Conservation (phyloP, 2,888 invertebrate genomes). For the Graphium colonna region DNA sequence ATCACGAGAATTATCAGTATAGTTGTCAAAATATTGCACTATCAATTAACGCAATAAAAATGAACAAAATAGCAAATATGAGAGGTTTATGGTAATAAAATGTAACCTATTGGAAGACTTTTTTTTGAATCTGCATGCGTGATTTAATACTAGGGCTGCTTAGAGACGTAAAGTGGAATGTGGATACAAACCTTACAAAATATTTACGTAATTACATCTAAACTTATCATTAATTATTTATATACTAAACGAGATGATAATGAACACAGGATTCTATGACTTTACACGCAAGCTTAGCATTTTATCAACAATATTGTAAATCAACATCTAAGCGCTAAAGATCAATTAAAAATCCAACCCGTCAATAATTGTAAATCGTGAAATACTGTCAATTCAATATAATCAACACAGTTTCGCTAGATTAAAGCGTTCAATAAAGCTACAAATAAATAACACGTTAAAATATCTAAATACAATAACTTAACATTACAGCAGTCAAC, state of each 20-base stretch:
- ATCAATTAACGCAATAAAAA: slow-evolving; percentile 8
- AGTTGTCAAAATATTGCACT: slow-evolving; percentile 11
- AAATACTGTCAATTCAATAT: slow-evolving; percentile 57
- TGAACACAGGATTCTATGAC: slow-evolving; percentile 48
- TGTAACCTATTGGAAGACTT: slow-evolving; percentile 77
- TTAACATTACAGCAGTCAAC: slow-evolving; percentile 75
- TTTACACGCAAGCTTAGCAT: slow-evolving; percentile 33
- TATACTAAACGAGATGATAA: slow-evolving; percentile 43
- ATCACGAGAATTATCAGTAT: slow-evolving; percentile 8
- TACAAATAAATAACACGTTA: slow-evolving; percentile 79
- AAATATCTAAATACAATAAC: slow-evolving; percentile 78
- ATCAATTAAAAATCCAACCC: slow-evolving; percentile 57
- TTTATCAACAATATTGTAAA: slow-evolving; percentile 45
- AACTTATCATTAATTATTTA: slow-evolving; percentile 19
- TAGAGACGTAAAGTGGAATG: slow-evolving; percentile 55
- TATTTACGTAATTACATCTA: slow-evolving; percentile 33
- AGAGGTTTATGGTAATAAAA: slow-evolving; percentile 34
- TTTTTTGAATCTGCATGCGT: slow-evolving; percentile 54
- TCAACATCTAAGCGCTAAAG: slow-evolving; percentile 54
- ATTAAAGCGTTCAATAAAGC: slow-evolving; percentile 74
- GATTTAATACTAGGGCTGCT: slow-evolving; percentile 31
- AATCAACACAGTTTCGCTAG: slow-evolving; percentile 52
- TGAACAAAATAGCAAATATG: slow-evolving; percentile 20
- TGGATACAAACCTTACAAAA: slow-evolving; percentile 32
- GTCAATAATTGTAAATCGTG: slow-evolving; percentile 44